These are phyloP conservation scores for Lysandra coridon DNA, from an alignment of 2,888 invertebrate genomes.

Conservation along the genomic window DNA sequence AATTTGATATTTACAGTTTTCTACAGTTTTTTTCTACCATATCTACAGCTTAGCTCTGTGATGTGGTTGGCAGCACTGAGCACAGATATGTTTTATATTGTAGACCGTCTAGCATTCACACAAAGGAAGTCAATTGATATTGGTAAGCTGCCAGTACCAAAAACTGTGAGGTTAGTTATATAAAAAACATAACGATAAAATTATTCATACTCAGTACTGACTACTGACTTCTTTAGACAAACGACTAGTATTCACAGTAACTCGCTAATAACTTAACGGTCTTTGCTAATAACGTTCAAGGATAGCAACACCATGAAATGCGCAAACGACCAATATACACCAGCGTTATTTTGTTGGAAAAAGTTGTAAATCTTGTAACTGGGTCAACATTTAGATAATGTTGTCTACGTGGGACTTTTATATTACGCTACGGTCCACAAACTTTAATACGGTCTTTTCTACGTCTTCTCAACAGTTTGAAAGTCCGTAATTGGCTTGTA, in stretches of 20 bases:
- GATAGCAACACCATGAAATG: constrained; percentile 3
- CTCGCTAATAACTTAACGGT: background rate
- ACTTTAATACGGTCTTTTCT: background rate
- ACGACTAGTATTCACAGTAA: background rate
- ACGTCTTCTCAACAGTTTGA: background rate
- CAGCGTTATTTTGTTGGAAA: constrained; percentile 5
- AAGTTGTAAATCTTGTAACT: background rate
- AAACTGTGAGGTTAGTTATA: constrained; percentile 41
- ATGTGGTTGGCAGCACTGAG: too few relatives aligned
- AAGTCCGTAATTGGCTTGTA: background rate
- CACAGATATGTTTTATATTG: too few relatives aligned
- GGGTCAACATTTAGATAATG: background rate
- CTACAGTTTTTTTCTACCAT: too few relatives aligned
- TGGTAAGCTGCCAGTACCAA: constrained; percentile 54
- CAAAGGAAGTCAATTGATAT: constrained; percentile 41
- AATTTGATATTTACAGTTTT: too few relatives aligned
- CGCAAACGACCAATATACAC: background rate
- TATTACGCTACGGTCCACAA: background rate
- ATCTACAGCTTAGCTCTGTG: too few relatives aligned
- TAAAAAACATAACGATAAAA: background rate
- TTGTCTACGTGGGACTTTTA: background rate
- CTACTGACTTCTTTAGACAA: background rate
- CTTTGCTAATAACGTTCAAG: background rate
- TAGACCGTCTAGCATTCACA: constrained; percentile 42
- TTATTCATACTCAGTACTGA: background rate